Evolutionary conservation across 2,113 vertebrate genomes (phyloP).

Genomic region (Gallinago paraguaiae): DNA sequence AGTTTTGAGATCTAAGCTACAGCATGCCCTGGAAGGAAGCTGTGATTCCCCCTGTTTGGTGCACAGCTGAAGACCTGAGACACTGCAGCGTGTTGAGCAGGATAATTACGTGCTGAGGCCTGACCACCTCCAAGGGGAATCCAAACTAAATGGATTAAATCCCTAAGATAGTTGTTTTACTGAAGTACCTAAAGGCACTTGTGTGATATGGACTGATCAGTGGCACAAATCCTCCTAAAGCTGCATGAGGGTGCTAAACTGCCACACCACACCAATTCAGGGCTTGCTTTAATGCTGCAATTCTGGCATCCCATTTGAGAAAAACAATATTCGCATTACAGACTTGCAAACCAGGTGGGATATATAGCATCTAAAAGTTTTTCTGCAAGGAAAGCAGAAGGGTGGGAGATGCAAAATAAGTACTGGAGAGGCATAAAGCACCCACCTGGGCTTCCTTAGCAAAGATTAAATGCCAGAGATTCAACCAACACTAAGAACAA

Average conservation of each 20-base stretch:
- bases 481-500: background rate
- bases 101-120: background rate
- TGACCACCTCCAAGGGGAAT: background rate
- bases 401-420: background rate
- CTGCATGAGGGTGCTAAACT: background rate
- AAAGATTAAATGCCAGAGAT: conserved; percentile 15
- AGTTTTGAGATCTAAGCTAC: background rate
- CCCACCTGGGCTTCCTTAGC: background rate
- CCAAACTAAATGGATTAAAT: background rate
- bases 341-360: background rate
- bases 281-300: background rate
- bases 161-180: background rate
- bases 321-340: background rate
- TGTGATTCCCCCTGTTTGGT: background rate
- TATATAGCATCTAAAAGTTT: background rate
- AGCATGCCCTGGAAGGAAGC: background rate
- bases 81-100: accelerated
- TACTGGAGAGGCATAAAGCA: background rate
- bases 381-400: conserved; percentile 27
- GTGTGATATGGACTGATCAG: background rate
- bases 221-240: background rate
- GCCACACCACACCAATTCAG: background rate
- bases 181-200: background rate
- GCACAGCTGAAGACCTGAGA: background rate
- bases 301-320: background rate